A percentile compares a stretch with the other conserved stretches of the same genome.
These are phyloP conservation scores for Porites divaricata DNA, from an alignment of 92 coral and sea anemone species.

Conservation along the genomic window DNA sequence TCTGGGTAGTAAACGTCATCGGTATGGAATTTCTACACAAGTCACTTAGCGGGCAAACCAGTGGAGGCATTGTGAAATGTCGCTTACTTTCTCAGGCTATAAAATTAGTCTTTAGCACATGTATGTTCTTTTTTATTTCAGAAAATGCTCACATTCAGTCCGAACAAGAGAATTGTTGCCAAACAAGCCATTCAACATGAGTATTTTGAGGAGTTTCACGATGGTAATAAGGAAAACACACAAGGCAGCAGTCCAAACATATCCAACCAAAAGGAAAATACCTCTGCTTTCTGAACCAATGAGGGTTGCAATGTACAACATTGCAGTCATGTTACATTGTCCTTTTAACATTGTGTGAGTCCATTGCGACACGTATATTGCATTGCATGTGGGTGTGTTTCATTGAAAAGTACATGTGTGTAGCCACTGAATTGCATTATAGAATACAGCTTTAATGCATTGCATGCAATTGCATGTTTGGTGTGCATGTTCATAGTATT, in stretches of 20 bases:
- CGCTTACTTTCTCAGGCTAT: too few relatives aligned
- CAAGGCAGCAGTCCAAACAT: conserved; percentile 43
- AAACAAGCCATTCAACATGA: conserved; percentile 76
- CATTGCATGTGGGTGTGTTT: background rate
- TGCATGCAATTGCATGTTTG: too few relatives aligned
- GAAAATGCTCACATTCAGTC: conserved; percentile 83
- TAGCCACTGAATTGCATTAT: too few relatives aligned
- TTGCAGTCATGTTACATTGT: background rate
- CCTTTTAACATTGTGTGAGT: background rate
- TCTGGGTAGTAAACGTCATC: too few relatives aligned
- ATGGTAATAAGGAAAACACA: conserved; percentile 79
- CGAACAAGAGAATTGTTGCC: conserved; percentile 79
- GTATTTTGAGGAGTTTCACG: conserved; percentile 81
- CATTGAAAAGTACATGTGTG: background rate
- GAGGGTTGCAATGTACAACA: background rate
- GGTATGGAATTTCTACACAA: too few relatives aligned
- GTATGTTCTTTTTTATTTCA: conserved; percentile 29
- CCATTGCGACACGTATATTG: background rate
- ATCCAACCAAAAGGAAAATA: conserved; percentile 12
- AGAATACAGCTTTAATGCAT: too few relatives aligned
- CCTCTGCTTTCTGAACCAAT: conserved; percentile 4
- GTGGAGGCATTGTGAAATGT: too few relatives aligned
- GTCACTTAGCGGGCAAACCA: too few relatives aligned
- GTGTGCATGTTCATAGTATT: too few relatives aligned
- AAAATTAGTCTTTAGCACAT: too few relatives aligned